A percentile compares a stretch with the other conserved stretches of the same genome.
Conservation (phyloP, 2,113 vertebrate species). For the Coreoperca whiteheadi region DNA sequence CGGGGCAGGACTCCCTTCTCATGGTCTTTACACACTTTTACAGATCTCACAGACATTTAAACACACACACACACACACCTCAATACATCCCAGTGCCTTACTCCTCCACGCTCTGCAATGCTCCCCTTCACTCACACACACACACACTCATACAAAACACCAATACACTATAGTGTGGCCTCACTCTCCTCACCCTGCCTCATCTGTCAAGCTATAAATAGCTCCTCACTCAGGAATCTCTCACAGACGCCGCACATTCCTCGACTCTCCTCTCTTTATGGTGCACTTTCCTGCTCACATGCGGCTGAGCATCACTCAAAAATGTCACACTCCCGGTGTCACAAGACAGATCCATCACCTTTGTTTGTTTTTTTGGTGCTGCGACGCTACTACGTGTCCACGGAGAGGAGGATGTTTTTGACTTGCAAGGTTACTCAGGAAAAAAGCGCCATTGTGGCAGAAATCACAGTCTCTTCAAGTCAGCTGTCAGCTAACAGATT, state of each 20-base stretch:
- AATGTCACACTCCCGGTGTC: slow-evolving; percentile 41
- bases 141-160: slow-evolving; percentile 50
- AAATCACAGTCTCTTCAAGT: slow-evolving; percentile 66
- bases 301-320: slow-evolving; percentile 62
- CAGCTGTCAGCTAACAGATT: slow-evolving; percentile 68
- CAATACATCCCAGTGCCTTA: slow-evolving; percentile 8
- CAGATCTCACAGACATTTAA: not conserved
- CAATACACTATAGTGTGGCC: slow-evolving; percentile 54
- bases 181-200: slow-evolving; percentile 65
- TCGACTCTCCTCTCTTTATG: slow-evolving; percentile 53
- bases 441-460: slow-evolving; percentile 70
- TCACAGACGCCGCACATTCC: slow-evolving; percentile 62
- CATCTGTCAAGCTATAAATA: slow-evolving; percentile 79
- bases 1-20: slow-evolving; percentile 46
- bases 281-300: slow-evolving; percentile 62
- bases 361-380: not conserved
- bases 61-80: slow-evolving; percentile 27
- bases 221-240: slow-evolving; percentile 71
- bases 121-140: slow-evolving; percentile 17
- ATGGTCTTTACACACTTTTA: slow-evolving; percentile 15
- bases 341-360: slow-evolving; percentile 22
- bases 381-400: not conserved
- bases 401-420: slow-evolving; percentile 35
- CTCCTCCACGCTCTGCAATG: slow-evolving; percentile 8
- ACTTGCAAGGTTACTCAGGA: slow-evolving; percentile 70